These are phyloP conservation scores for Lithobates sylvaticus DNA, from an alignment of 2,797 vertebrate genomes.

Conservation along the genomic window DNA sequence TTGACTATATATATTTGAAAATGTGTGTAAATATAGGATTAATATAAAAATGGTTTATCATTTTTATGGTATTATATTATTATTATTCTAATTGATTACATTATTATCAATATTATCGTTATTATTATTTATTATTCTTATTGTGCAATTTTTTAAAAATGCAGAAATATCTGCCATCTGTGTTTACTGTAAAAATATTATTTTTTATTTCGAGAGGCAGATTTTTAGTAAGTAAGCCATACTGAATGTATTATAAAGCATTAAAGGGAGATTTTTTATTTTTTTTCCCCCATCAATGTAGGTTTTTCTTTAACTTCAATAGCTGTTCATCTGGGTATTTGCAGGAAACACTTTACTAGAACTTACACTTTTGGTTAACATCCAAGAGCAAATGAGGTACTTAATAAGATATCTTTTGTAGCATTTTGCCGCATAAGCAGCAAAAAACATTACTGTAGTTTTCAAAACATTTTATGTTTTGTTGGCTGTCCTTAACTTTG, in stretches of 20 bases:
- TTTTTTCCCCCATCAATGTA: background rate
- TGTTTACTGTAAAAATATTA: background rate
- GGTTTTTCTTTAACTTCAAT: background rate
- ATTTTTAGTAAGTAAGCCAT: background rate
- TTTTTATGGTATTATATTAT: too few relatives aligned
- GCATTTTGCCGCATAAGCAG: background rate
- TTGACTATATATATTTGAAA: too few relatives aligned
- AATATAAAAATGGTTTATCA: too few relatives aligned
- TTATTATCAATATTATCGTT: too few relatives aligned
- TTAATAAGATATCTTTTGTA: background rate
- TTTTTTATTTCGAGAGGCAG: background rate
- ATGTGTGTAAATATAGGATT: too few relatives aligned
- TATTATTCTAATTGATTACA: too few relatives aligned
- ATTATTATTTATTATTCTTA: background rate
- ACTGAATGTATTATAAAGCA: background rate
- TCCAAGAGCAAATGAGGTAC: background rate
- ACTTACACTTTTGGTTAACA: background rate
- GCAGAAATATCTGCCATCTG: background rate
- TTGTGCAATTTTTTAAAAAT: background rate
- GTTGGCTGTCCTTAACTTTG: background rate
- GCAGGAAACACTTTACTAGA: background rate
- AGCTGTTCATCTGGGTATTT: background rate
- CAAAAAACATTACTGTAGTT: background rate
- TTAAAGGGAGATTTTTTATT: background rate
- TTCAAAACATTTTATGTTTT: too few relatives aligned